Percentiles rank a stretch among this genome's conserved stretches.
Conservation (phyloP, 2,797 vertebrate species). For the Falco biarmicus region DNA sequence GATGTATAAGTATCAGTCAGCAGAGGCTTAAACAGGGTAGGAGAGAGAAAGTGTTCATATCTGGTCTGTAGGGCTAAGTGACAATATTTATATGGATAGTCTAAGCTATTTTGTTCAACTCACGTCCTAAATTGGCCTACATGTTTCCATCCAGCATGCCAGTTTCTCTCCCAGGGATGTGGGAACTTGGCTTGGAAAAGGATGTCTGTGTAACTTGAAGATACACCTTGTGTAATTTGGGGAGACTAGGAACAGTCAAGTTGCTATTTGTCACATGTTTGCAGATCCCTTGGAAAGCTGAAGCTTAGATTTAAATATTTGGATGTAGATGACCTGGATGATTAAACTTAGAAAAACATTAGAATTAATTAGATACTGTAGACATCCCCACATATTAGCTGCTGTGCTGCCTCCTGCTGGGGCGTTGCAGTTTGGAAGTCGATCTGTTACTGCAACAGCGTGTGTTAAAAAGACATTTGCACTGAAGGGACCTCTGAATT, state of each 20-base stretch:
- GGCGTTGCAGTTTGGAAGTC: background rate
- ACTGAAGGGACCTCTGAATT: background rate
- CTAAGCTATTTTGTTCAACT: background rate
- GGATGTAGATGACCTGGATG: background rate
- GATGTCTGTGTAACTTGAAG: background rate
- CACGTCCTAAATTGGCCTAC: background rate
- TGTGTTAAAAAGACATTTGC: background rate
- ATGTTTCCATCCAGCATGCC: background rate
- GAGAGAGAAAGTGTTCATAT: background rate
- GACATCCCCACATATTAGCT: background rate
- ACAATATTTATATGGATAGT: background rate
- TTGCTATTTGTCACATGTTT: background rate
- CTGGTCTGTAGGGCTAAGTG: background rate
- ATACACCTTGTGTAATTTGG: background rate
- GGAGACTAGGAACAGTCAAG: background rate
- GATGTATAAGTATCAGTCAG: background rate
- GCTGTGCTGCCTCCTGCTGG: background rate
- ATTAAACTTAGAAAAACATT: constrained; percentile 6
- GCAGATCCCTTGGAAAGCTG: background rate
- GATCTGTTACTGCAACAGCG: background rate
- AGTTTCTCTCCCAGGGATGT: background rate
- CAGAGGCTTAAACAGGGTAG: background rate
- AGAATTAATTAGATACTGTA: background rate
- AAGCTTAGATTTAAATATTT: constrained; percentile 28
- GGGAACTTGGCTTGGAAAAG: background rate